phyloP scores from a whole-genome alignment of 53 echinoderm and acorn worm species.

The Temnopleurus reevesii region DNA sequence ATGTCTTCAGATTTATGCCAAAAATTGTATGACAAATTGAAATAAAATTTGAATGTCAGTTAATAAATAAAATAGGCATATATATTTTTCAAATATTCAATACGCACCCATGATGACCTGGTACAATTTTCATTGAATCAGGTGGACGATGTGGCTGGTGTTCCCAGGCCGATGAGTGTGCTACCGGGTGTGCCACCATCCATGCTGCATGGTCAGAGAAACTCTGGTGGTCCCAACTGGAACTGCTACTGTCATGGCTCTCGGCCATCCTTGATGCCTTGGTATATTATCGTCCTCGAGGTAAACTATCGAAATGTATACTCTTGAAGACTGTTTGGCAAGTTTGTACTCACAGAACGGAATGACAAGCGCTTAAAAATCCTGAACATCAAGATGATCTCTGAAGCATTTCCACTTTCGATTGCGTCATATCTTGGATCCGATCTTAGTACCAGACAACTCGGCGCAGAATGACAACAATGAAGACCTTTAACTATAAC shows the following conservation, averaged over 20 bases:
- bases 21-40: no score
- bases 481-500: neutral
- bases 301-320: neutral
- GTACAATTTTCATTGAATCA: neutral
- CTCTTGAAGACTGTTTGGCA: neutral
- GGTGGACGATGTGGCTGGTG: neutral
- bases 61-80: no score
- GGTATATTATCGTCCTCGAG: neutral
- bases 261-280: neutral
- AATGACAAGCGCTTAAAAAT: neutral
- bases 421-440: neutral
- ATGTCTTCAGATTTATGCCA: no score
- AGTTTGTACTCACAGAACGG: neutral
- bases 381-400: neutral
- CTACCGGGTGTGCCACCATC: neutral
- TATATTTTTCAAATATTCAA: no score
- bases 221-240: neutral
- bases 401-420: slow-evolving; percentile 6
- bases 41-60: no score
- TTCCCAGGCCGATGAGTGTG: neutral
- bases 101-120: neutral
- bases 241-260: neutral
- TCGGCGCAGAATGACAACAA: slow-evolving; percentile 10
- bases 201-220: slow-evolving; percentile 4
- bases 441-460: neutral